Conservation (phyloP, 2,888 invertebrate genomes). For the Holacanthella duospinosa region DNA sequence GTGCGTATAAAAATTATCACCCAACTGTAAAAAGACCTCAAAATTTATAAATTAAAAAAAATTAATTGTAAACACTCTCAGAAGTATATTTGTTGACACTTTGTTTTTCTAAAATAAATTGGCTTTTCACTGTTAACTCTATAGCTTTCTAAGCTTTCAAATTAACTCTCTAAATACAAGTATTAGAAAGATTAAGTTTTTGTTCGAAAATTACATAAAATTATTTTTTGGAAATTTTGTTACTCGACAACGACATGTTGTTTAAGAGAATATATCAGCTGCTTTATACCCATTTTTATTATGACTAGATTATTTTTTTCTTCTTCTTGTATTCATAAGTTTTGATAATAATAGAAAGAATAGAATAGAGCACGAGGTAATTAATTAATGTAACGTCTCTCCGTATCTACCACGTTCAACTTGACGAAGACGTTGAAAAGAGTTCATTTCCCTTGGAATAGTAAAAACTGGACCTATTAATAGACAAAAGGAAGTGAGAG, state of each 20-base stretch:
- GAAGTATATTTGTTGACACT: too few species aligned
- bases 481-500: not conserved
- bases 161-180: too few species aligned
- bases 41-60: too few species aligned
- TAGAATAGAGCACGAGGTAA: not conserved
- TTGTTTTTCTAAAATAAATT: not conserved
- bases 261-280: not conserved
- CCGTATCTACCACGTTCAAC: not conserved
- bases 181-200: too few species aligned
- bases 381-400: constrained; percentile 2
- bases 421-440: not conserved
- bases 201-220: not conserved
- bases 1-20: too few species aligned
- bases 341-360: not conserved
- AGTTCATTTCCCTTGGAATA: not conserved
- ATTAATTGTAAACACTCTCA: too few species aligned
- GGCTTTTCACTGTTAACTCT: not conserved
- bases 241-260: too few species aligned
- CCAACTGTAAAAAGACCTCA: too few species aligned
- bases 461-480: constrained; percentile 5
- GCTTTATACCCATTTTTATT: not conserved
- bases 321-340: not conserved
- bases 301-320: not conserved
- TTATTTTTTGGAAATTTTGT: not conserved
- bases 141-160: not conserved